A percentile compares a stretch with the other conserved stretches of the same genome.
Conservation (phyloP, 2,113 vertebrate species). For the Gymnogyps californianus region DNA sequence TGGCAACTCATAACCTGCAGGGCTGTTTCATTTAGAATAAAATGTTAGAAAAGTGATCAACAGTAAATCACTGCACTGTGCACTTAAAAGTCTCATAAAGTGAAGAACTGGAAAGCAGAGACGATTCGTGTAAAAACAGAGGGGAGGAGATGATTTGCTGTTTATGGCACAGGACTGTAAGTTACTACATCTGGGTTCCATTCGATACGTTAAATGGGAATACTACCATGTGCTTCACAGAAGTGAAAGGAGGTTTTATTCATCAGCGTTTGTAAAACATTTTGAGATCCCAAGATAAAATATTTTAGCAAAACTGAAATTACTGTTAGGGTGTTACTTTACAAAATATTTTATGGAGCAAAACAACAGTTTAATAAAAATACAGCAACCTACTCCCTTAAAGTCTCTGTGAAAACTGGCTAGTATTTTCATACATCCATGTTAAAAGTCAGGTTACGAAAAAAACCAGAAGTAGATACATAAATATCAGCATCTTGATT, state of each 20-base stretch:
- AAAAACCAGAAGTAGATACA: neutral
- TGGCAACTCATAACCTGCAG: slow-evolving; percentile 41
- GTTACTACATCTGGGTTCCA: slow-evolving; percentile 22
- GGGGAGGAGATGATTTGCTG: slow-evolving; percentile 19
- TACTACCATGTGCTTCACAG: neutral
- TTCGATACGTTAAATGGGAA: neutral
- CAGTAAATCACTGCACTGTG: slow-evolving; percentile 12
- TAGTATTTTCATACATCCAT: neutral
- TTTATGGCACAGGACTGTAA: neutral
- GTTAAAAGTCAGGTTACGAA: neutral
- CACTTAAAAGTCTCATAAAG: slow-evolving; percentile 7
- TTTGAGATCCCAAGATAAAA: neutral
- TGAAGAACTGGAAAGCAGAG: slow-evolving; percentile 35
- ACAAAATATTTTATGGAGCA: neutral
- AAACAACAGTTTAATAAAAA: neutral
- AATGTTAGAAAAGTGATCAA: slow-evolving; percentile 42
- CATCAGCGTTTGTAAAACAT: neutral
- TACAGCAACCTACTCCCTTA: neutral
- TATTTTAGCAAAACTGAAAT: neutral
- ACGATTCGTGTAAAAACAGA: neutral
- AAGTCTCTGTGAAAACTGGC: neutral
- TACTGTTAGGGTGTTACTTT: neutral
- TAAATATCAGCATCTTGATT: neutral
- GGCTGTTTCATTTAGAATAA: slow-evolving; percentile 34
- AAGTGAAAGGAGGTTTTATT: neutral